These are phyloP conservation scores for Ciconia stormi DNA, from an alignment of 2,113 vertebrate genomes.

Conservation along the genomic window DNA sequence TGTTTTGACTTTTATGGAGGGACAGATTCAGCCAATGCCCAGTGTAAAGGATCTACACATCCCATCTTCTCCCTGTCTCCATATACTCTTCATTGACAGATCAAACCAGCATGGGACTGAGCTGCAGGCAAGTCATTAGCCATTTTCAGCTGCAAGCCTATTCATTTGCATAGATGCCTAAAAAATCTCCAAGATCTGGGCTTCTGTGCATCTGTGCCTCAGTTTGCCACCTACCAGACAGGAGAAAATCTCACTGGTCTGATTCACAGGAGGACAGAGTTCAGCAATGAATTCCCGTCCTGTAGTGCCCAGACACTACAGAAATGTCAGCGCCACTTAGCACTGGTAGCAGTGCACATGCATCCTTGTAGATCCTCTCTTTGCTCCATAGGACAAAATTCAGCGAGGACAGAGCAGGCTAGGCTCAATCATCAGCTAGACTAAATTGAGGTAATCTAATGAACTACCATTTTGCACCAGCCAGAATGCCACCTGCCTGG, in stretches of 20 bases:
- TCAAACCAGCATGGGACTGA: neutral
- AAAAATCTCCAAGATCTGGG: neutral
- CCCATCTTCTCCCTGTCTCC: neutral
- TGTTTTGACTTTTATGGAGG: neutral
- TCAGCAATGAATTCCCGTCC: neutral
- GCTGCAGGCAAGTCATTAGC: neutral
- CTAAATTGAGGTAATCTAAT: neutral
- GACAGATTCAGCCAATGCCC: neutral
- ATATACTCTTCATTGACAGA: neutral
- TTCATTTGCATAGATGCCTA: neutral
- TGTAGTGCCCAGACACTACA: neutral
- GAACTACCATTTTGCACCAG: neutral
- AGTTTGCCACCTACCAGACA: neutral
- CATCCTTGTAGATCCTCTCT: neutral
- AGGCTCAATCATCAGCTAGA: neutral
- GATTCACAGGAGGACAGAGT: neutral
- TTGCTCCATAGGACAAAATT: neutral
- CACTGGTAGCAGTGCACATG: neutral
- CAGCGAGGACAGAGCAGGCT: neutral
- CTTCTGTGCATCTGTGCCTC: neutral
- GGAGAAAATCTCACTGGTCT: neutral
- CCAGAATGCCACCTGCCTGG: neutral
- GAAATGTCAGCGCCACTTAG: rapidly evolving
- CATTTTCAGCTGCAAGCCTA: neutral
- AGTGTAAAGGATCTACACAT: neutral